These are phyloP conservation scores for Andrena fulva DNA, from an alignment of 2,888 invertebrate genomes.

Conservation along the genomic window DNA sequence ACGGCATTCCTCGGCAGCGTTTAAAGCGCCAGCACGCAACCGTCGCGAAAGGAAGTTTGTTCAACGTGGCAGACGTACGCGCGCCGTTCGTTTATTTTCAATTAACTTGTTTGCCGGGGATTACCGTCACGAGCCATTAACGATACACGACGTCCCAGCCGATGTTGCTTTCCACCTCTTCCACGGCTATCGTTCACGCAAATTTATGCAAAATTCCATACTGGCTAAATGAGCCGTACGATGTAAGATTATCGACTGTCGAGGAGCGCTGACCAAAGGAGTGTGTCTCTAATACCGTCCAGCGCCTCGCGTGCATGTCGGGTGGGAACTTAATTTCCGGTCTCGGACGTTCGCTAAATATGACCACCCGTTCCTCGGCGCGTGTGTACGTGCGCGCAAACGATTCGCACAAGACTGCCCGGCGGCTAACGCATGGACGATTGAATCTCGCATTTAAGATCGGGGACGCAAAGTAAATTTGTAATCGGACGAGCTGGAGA, in stretches of 20 bases:
- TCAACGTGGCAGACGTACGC: slow-evolving; percentile 14
- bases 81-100: slow-evolving; percentile 37
- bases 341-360: slow-evolving; percentile 25
- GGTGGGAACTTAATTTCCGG: slow-evolving; percentile 62
- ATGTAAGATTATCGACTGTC: slow-evolving; percentile 32
- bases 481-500: neutral
- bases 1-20: neutral
- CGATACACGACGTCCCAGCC: slow-evolving; percentile 3
- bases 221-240: slow-evolving; percentile 35
- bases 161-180: neutral
- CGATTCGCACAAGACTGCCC: slow-evolving; percentile 9
- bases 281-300: slow-evolving; percentile 28
- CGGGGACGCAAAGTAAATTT: slow-evolving; percentile 11
- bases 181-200: slow-evolving; percentile 15
- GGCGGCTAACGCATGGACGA: neutral
- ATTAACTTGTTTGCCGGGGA: slow-evolving; percentile 37
- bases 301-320: slow-evolving; percentile 12
- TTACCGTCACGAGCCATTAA: slow-evolving; percentile 26
- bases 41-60: slow-evolving; percentile 12
- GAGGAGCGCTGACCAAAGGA: slow-evolving; percentile 9
- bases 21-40: neutral
- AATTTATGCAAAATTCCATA: slow-evolving; percentile 40
- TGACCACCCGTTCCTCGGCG: slow-evolving; percentile 5
- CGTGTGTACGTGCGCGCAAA: neutral
- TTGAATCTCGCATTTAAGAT: neutral